Percentiles rank a stretch among this genome's conserved stretches.
Conservation (phyloP, 2,888 invertebrate species). For the Lutraria lutraria region DNA sequence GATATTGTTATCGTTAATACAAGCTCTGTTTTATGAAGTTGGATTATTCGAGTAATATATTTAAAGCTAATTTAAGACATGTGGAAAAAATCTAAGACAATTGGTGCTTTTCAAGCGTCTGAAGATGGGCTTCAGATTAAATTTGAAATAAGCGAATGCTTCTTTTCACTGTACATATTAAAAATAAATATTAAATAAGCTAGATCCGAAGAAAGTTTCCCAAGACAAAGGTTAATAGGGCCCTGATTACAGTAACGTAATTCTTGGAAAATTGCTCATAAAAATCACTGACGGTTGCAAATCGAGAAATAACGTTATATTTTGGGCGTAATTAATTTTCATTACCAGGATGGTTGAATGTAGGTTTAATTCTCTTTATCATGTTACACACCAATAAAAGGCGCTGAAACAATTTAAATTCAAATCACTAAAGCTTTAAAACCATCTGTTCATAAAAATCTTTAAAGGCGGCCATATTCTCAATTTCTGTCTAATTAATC, state of each 20-base stretch:
- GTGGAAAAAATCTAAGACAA: background rate
- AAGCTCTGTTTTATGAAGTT: background rate
- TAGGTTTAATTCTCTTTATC: conserved; percentile 18
- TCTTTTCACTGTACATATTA: background rate
- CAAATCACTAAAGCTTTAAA: conserved; percentile 38
- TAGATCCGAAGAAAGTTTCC: background rate
- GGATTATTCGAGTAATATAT: conserved; percentile 14
- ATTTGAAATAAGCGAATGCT: background rate
- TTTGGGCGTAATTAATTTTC: conserved; percentile 26
- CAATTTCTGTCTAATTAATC: conserved; percentile 50
- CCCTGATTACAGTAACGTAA: conserved; percentile 3
- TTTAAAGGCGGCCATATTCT: conserved; percentile 42
- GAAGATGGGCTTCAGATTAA: background rate
- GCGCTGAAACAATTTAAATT: conserved; percentile 38
- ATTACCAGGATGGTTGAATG: conserved; percentile 20
- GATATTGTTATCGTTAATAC: conserved; percentile 21
- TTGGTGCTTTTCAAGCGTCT: background rate
- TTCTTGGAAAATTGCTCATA: background rate
- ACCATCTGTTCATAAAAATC: conserved; percentile 44
- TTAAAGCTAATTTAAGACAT: conserved; percentile 15
- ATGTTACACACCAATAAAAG: conserved; percentile 31
- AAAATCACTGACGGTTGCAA: conserved; percentile 34
- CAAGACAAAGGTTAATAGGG: conserved; percentile 13
- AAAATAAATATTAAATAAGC: background rate
- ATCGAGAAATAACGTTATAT: conserved; percentile 31